Evolutionary conservation across 1,140 invertebrate genomes (phyloP).

Genomic region (Mactra quadrangularis): DNA sequence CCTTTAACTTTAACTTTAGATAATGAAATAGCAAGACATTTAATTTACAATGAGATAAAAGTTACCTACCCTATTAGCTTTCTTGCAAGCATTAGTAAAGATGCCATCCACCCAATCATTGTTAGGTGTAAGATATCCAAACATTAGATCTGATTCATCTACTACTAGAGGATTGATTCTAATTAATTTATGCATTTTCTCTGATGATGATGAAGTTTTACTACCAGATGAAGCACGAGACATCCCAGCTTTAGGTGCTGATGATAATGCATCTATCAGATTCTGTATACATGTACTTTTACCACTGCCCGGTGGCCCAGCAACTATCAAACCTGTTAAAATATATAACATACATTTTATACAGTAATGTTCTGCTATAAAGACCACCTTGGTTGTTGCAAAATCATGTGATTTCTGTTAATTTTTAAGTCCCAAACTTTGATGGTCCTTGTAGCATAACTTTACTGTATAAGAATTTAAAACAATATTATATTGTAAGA

Average conservation of each 20-base stretch:
- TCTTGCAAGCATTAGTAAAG: conserved; percentile 81
- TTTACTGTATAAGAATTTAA: too few relatives aligned
- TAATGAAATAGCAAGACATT: too few relatives aligned
- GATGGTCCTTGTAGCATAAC: too few relatives aligned
- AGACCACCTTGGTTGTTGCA: too few relatives aligned
- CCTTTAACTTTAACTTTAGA: too few relatives aligned
- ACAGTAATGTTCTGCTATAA: too few relatives aligned
- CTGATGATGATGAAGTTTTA: conserved; percentile 67
- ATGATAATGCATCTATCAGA: conserved; percentile 80
- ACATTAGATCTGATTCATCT: conserved; percentile 81
- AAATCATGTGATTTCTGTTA: too few relatives aligned
- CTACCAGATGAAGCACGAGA: conserved; percentile 72
- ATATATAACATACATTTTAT: too few relatives aligned
- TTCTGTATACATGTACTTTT: conserved; percentile 82
- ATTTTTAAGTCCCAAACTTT: too few relatives aligned
- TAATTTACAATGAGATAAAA: too few relatives aligned
- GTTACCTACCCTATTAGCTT: conserved; percentile 82
- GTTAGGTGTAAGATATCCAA: conserved; percentile 80
- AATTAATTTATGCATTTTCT: conserved; percentile 80
- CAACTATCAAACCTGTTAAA: conserved; percentile 80
- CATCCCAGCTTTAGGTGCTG: conserved; percentile 63
- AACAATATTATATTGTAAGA: too few relatives aligned
- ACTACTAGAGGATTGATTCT: conserved; percentile 82
- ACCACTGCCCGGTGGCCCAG: conserved; percentile 82
- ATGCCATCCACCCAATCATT: conserved; percentile 83